phyloP scores from a whole-genome alignment of 2,888 invertebrate species.

The Parnassius apollo region DNA sequence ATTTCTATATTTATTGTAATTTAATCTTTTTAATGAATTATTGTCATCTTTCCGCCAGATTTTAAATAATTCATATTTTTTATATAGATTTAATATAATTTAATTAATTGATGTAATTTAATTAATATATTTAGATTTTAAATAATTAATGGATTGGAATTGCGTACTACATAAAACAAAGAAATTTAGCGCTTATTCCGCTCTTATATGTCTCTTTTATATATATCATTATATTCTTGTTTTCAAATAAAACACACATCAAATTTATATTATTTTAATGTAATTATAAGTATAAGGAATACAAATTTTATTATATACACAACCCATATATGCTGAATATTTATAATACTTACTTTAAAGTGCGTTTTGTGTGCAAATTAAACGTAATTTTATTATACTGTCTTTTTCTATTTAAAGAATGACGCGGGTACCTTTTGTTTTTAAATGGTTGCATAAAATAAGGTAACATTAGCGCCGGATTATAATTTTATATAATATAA shows the following conservation, averaged over 20 bases:
- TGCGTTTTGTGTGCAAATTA: slow-evolving; percentile 30
- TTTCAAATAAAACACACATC: slow-evolving; percentile 10
- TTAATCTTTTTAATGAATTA: too few relatives aligned
- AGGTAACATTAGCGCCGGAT: slow-evolving; percentile 79
- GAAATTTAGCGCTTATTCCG: too few relatives aligned
- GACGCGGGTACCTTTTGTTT: slow-evolving; percentile 65
- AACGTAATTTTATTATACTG: slow-evolving; percentile 21
- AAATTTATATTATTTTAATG: slow-evolving; percentile 15
- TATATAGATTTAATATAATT: too few relatives aligned
- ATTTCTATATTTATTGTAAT: too few relatives aligned
- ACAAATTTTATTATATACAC: slow-evolving; percentile 25
- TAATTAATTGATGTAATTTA: too few relatives aligned
- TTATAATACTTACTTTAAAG: slow-evolving; percentile 4
- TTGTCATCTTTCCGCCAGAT: too few relatives aligned
- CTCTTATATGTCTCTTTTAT: too few relatives aligned
- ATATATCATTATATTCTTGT: too few relatives aligned
- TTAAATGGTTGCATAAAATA: slow-evolving; percentile 44
- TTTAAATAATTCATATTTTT: too few relatives aligned
- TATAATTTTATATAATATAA: slow-evolving; percentile 32
- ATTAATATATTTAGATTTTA: too few relatives aligned
- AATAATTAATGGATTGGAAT: too few relatives aligned
- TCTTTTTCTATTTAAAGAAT: slow-evolving; percentile 33
- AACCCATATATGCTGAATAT: slow-evolving; percentile 2
- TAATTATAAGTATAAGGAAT: slow-evolving; percentile 23
- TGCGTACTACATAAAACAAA: too few relatives aligned